Evolutionary conservation across 2,888 invertebrate species (phyloP).

Genomic region (Apodemia zela): DNA sequence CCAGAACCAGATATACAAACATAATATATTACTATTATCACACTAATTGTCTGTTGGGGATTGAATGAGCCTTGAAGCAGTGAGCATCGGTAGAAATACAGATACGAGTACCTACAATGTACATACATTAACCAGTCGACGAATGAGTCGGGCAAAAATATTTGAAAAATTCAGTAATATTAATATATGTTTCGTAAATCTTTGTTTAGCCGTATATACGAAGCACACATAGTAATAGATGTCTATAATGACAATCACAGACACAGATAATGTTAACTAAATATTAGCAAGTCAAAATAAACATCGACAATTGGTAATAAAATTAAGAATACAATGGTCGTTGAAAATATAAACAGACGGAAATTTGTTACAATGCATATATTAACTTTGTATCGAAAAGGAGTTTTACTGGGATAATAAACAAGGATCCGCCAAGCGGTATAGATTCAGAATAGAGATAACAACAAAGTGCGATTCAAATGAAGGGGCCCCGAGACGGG

Average conservation of each 20-base stretch:
- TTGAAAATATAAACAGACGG: conserved; percentile 8
- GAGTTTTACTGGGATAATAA: conserved; percentile 14
- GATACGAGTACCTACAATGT: too few species aligned
- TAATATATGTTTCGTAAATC: not conserved
- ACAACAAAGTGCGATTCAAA: conserved; percentile 16
- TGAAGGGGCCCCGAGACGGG: not conserved
- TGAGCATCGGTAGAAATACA: too few species aligned
- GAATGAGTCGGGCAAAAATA: too few species aligned
- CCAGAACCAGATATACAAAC: too few species aligned
- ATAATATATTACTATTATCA: too few species aligned
- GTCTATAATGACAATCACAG: not conserved
- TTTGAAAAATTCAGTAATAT: too few species aligned
- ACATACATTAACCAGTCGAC: too few species aligned
- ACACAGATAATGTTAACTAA: not conserved
- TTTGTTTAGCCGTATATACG: too few species aligned
- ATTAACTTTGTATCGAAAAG: conserved; percentile 17
- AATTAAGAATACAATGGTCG: conserved; percentile 11
- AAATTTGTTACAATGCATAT: conserved; percentile 4
- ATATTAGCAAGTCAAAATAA: not conserved
- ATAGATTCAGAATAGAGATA: conserved; percentile 14
- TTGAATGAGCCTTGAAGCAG: too few species aligned
- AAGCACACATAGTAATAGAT: not conserved
- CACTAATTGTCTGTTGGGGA: too few species aligned
- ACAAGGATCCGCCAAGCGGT: conserved; percentile 13
- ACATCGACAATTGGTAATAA: conserved; percentile 13